Conservation (phyloP, 2,113 vertebrate species). For the Oenanthe oenanthe region DNA sequence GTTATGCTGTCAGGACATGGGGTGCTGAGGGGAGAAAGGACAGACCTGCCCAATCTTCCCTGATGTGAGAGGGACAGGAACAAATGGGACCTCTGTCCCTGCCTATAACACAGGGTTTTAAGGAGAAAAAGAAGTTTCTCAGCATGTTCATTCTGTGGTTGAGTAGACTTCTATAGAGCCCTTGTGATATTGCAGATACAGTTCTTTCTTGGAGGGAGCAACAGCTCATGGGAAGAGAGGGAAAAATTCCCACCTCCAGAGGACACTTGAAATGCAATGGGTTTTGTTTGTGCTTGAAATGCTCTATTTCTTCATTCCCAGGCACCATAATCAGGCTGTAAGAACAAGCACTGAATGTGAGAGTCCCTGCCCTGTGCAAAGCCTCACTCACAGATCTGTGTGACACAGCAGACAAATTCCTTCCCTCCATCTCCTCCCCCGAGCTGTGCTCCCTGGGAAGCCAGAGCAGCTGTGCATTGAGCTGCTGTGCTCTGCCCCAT, state of each 20-base stretch:
- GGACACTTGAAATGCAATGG: not conserved
- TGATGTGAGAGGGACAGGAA: not conserved
- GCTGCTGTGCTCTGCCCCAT: not conserved
- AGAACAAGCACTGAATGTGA: not conserved
- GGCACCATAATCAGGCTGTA: not conserved
- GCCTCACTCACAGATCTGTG: not conserved
- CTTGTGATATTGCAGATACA: not conserved
- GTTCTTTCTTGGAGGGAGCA: not conserved
- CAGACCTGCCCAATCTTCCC: not conserved
- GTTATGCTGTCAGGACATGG: not conserved
- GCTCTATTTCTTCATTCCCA: not conserved
- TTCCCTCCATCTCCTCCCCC: not conserved
- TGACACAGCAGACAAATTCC: not conserved
- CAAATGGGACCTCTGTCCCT: not conserved
- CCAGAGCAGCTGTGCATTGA: not conserved
- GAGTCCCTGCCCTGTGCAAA: not conserved
- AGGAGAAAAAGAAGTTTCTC: not conserved
- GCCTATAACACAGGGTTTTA: not conserved
- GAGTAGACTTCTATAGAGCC: not conserved
- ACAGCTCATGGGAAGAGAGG: not conserved
- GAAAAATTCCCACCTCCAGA: not conserved
- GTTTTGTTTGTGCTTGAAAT: not conserved
- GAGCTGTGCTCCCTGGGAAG: not conserved
- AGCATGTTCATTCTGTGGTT: not conserved
- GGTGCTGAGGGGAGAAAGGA: not conserved